Base-by-base conservation (phyloP, 2,113 vertebrate species). In the Willisornis vidua region DNA sequence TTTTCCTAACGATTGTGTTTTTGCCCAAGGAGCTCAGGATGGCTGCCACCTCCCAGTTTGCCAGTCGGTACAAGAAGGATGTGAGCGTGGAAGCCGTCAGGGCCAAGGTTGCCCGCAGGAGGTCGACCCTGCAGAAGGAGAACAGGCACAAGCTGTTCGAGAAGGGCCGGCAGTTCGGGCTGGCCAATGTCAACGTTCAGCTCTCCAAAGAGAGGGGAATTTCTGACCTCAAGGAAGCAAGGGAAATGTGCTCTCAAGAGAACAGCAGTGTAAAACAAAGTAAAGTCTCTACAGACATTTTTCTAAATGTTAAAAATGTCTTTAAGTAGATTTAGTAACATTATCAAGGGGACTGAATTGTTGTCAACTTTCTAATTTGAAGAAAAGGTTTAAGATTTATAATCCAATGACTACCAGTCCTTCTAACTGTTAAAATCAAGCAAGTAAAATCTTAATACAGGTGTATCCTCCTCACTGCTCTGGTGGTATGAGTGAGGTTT, bases 111-210 rank as follows among this genome's bases (percentile, higher is more conserved):
- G 99, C 98, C 41, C 98, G 98, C 28, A 97, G 99, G 55, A 98
- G 98, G 70, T 99, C 99, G 8, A 67, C 98, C 48, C 94, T 96
- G 3, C 99, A 98, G 57, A 99, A 99, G 88, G 99, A 99, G 95
- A 99, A 99, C 96, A 96, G 99, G 10, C 95, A 98, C 33, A 98
- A 98, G 57, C 48, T 98, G 18, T 96, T 98, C 15, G 98, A 98
- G 31, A 98, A 96, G n/a, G 98, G 98, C 73, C 97, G 99, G 35
- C 98, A 97, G 49, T 96, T 99, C 8, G 98, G 98, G 14, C 67
- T 98, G 92, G 92, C 89, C 62, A 97, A 98, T 67, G 93, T 88
- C 95, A 98, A 97, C 1, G 52, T 96, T 8, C 97, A 97, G 68
- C 65, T 49, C 19, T 78, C 97, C 31, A 97, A 97, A 51, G 87